Evolutionary conservation across 1,140 invertebrate genomes (phyloP).

Genomic region (Bathynomus jamesi): DNA sequence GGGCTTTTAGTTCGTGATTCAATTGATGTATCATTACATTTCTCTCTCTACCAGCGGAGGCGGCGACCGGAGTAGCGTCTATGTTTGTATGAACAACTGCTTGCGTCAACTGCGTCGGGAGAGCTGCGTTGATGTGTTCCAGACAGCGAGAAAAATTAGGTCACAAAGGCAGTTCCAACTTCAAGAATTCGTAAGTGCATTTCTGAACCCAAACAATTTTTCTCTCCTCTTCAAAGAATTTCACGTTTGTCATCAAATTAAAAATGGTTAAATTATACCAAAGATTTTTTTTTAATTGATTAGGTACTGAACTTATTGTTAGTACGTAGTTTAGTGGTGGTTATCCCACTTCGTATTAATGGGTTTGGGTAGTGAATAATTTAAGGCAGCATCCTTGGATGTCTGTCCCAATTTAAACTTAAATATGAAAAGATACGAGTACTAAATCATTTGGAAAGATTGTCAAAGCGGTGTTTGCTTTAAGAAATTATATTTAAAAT

Average conservation of each 20-base stretch:
- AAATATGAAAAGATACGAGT: too few species aligned
- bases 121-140: constrained; percentile 75
- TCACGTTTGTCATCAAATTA: neutral
- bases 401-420: too few species aligned
- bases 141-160: constrained; percentile 69
- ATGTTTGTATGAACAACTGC: constrained; percentile 74
- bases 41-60: constrained; percentile 61
- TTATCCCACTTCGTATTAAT: too few species aligned
- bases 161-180: constrained; percentile 74
- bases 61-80: constrained; percentile 78
- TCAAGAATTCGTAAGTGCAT: constrained; percentile 45
- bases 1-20: too few species aligned
- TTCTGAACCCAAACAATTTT: neutral
- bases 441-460: too few species aligned
- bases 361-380: too few species aligned
- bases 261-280: neutral
- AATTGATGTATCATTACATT: too few species aligned
- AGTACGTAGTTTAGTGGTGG: too few species aligned
- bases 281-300: neutral
- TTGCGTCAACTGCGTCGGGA: constrained; percentile 72
- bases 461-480: too few species aligned
- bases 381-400: too few species aligned
- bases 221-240: neutral
- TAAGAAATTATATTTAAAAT: too few species aligned
- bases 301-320: neutral